Evolutionary conservation across 2,113 vertebrate genomes (phyloP).

Genomic region (Osmerus mordax): DNA sequence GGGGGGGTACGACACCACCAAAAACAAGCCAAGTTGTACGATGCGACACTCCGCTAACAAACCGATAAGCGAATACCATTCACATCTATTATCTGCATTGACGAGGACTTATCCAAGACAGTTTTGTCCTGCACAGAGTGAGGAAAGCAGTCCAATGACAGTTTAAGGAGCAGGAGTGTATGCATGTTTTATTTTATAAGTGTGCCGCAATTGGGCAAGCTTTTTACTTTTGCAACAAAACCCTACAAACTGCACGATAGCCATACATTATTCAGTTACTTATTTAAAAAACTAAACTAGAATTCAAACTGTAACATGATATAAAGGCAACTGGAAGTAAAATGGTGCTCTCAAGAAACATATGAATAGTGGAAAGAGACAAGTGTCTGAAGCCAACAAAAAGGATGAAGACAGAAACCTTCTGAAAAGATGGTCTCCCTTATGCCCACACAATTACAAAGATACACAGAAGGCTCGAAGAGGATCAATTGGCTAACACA

Average conservation of each 20-base stretch:
- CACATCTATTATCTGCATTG: constrained; percentile 24
- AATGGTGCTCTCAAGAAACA: too few species aligned
- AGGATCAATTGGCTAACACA: too few species aligned
- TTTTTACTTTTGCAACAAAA: too few species aligned
- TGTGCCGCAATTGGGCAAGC: background rate
- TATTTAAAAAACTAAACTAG: background rate
- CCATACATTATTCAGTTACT: background rate
- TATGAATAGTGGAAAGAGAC: too few species aligned
- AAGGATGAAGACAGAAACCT: too few species aligned
- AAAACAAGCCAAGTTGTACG: constrained; percentile 35
- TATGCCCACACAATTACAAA: too few species aligned
- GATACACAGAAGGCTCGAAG: too few species aligned
- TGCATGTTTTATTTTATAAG: background rate
- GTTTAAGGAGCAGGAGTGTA: too few species aligned
- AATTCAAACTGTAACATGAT: too few species aligned
- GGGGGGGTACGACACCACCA: constrained; percentile 37
- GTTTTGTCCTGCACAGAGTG: background rate
- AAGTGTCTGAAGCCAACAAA: too few species aligned
- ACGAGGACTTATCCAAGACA: constrained; percentile 35
- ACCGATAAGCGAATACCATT: constrained; percentile 36
- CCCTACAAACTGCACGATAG: background rate
- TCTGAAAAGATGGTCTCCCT: too few species aligned
- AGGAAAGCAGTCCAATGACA: background rate
- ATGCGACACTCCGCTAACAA: constrained; percentile 51
- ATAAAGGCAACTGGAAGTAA: too few species aligned